Evolutionary conservation across 2,888 invertebrate species (phyloP).

Genomic region (Agonopterix heracliana): DNA sequence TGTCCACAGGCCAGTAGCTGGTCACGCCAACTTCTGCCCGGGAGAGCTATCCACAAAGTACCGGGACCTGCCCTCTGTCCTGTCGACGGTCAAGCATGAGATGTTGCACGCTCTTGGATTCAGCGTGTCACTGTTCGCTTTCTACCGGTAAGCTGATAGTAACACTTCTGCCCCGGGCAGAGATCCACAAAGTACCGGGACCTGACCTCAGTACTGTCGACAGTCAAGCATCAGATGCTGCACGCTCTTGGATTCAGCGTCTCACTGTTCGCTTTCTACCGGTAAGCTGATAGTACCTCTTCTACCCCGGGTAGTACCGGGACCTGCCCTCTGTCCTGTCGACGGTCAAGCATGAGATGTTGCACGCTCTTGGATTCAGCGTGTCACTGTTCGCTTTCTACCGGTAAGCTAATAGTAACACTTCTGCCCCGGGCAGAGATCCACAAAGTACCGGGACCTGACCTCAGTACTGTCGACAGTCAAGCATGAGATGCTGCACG

Average conservation of each 20-base stretch:
- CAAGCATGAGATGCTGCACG: slow-evolving; percentile 97
- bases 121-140: slow-evolving; percentile 97
- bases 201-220: slow-evolving; percentile 92
- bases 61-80: slow-evolving; percentile 91
- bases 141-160: slow-evolving; percentile 76
- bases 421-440: neutral
- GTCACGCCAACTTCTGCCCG: slow-evolving; percentile 99
- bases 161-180: neutral
- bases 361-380: slow-evolving; percentile 98
- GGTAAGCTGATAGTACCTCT: slow-evolving; percentile 75
- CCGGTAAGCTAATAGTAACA: slow-evolving; percentile 36
- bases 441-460: slow-evolving; percentile 92
- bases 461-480: slow-evolving; percentile 96
- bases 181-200: slow-evolving; percentile 93
- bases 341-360: slow-evolving; percentile 98
- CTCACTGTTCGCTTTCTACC: slow-evolving; percentile 95
- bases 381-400: slow-evolving; percentile 97
- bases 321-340: slow-evolving; percentile 94
- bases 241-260: slow-evolving; percentile 99
- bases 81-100: slow-evolving; percentile 99
- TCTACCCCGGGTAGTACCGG: slow-evolving; percentile 94
- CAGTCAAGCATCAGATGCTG: slow-evolving; percentile 98
- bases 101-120: slow-evolving; percentile 98
- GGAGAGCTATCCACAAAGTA: slow-evolving; percentile 93
- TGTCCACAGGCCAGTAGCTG: slow-evolving; percentile 91